Evolutionary conservation across 2,113 vertebrate species (phyloP).

Genomic region (Bubo scandiacus): DNA sequence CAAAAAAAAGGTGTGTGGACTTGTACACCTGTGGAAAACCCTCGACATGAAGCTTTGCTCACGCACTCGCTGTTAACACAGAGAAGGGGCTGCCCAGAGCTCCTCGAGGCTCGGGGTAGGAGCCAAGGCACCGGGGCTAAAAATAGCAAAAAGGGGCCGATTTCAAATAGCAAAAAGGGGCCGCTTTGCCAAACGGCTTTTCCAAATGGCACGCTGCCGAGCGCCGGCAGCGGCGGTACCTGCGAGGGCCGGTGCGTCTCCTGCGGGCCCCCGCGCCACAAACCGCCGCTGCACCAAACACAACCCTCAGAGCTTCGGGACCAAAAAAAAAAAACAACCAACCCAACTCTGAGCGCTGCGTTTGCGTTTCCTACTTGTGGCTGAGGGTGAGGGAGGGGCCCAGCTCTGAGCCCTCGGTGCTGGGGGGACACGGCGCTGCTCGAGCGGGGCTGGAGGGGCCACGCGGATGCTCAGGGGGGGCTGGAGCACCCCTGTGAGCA

Average conservation of each 20-base stretch:
- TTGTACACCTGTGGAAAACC: not conserved
- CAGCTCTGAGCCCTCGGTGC: not conserved
- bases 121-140: not conserved
- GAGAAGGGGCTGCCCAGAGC: not conserved
- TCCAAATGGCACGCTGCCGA: too few species aligned
- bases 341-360: too few species aligned
- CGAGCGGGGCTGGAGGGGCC: not conserved
- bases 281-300: not conserved
- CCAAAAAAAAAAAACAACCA: too few species aligned
- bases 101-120: not conserved
- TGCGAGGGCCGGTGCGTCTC: too few species aligned
- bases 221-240: too few species aligned
- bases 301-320: too few species aligned
- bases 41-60: not conserved
- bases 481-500: too few species aligned
- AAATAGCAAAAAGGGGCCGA: not conserved
- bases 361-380: not conserved
- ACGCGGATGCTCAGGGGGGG: too few species aligned
- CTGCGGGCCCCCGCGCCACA: not conserved
- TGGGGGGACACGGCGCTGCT: not conserved
- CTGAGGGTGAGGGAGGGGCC: too few species aligned
- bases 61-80: not conserved
- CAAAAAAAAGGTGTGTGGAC: not conserved
- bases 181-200: too few species aligned
- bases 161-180: too few species aligned